Conservation (phyloP, 2,113 vertebrate species). For the Pardalotus punctatus region DNA sequence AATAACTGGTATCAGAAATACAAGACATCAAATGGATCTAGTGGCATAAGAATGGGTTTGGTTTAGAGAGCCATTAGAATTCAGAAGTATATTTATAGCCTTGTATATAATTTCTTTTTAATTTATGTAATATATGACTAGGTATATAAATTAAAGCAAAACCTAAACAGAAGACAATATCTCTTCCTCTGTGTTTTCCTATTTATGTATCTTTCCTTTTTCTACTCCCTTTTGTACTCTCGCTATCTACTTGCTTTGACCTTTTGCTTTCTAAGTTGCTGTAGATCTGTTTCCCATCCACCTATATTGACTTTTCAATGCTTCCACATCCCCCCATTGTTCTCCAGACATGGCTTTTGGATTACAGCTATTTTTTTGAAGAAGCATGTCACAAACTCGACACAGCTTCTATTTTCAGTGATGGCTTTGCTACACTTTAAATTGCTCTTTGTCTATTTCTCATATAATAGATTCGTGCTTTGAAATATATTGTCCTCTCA, state of each 20-base stretch:
- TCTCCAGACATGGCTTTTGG: background rate
- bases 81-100: slow-evolving; percentile 49
- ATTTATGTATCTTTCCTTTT: background rate
- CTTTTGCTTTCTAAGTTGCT: slow-evolving; percentile 34
- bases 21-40: slow-evolving; percentile 1
- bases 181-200: background rate
- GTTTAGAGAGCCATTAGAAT: slow-evolving; percentile 6
- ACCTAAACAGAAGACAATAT: slow-evolving; percentile 23
- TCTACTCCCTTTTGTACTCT: background rate
- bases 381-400: background rate
- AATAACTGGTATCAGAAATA: slow-evolving; percentile 36
- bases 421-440: background rate
- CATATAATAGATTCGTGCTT: background rate
- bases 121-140: slow-evolving; percentile 53
- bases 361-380: background rate
- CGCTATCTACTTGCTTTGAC: background rate
- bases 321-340: background rate
- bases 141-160: slow-evolving; percentile 66
- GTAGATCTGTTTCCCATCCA: slow-evolving; percentile 26
- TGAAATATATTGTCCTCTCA: background rate
- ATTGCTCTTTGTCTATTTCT: background rate
- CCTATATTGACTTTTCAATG: slow-evolving; percentile 12
- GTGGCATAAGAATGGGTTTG: background rate
- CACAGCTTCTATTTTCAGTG: background rate
- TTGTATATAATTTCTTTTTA: slow-evolving; percentile 45